Evolutionary conservation across 2,113 vertebrate species (phyloP).

Genomic region (Hiodon tergisus): DNA sequence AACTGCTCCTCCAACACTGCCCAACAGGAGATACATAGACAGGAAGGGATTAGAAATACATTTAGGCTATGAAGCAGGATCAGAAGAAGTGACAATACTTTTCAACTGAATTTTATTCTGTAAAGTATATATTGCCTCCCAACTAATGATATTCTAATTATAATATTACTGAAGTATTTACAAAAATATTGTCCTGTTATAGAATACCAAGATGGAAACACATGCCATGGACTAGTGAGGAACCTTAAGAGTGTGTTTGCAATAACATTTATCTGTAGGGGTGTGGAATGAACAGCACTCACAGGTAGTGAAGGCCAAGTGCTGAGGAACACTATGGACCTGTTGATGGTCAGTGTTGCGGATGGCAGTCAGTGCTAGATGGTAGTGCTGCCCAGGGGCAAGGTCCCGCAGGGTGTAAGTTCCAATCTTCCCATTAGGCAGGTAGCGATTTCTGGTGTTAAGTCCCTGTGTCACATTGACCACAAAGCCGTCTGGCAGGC

Average conservation of each 20-base stretch:
- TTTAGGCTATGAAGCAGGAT: not conserved
- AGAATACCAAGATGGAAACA: too few relatives aligned
- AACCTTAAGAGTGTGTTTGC: not conserved
- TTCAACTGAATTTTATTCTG: not conserved
- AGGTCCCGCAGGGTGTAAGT: constrained; percentile 80
- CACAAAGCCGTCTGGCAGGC: constrained; percentile 76
- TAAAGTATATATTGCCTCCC: not conserved
- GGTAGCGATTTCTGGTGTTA: constrained; percentile 83
- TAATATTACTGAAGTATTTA: not conserved
- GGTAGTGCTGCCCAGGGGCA: constrained; percentile 73
- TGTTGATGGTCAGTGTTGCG: constrained; percentile 70
- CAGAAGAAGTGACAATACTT: not conserved
- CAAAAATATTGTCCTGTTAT: too few relatives aligned
- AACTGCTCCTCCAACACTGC: constrained; percentile 52
- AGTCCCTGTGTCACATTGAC: constrained; percentile 83
- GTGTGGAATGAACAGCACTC: constrained; percentile 46
- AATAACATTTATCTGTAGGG: not conserved
- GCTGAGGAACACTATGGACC: constrained; percentile 75
- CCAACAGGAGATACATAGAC: constrained; percentile 14
- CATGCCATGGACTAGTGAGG: too few relatives aligned
- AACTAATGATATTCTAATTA: not conserved
- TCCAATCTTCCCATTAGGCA: constrained; percentile 73
- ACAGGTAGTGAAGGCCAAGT: constrained; percentile 79
- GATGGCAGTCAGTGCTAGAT: constrained; percentile 72
- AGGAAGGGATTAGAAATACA: not conserved